Percentiles rank a stretch among this genome's conserved stretches.
phyloP scores from a whole-genome alignment of 1,140 invertebrate genomes.

The Rhopalosiphum padi region DNA sequence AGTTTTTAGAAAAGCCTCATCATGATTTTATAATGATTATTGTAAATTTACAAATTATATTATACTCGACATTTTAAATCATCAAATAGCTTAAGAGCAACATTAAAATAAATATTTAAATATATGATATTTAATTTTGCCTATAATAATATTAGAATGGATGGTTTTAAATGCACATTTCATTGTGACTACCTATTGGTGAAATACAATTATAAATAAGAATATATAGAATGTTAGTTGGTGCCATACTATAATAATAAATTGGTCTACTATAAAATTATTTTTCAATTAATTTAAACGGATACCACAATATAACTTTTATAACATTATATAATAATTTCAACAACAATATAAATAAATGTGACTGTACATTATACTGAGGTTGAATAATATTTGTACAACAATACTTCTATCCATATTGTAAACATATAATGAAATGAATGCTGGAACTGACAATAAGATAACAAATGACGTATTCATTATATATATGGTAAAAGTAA shows the following conservation, averaged over 20 bases:
- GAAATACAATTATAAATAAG: not conserved
- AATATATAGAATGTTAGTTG: not conserved
- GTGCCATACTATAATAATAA: not conserved
- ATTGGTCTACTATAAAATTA: not conserved
- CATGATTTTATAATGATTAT: not conserved
- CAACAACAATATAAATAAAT: not conserved
- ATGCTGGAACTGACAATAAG: not conserved
- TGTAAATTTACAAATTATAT: not conserved
- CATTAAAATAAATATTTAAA: not conserved
- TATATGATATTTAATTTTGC: not conserved
- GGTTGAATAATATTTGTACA: conserved; percentile 13
- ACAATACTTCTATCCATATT: not conserved
- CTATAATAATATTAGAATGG: not conserved
- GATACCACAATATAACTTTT: not conserved
- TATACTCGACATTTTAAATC: not conserved
- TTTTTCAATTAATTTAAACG: not conserved
- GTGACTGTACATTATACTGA: not conserved
- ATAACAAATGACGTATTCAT: not conserved
- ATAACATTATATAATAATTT: not conserved
- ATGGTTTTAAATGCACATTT: not conserved
- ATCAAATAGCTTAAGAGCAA: not conserved
- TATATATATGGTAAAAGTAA: not conserved
- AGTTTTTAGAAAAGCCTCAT: not conserved
- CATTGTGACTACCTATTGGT: not conserved
- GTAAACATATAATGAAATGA: not conserved